phyloP scores from a whole-genome alignment of 2,888 invertebrate genomes.

The Hyppa rectilinea region DNA sequence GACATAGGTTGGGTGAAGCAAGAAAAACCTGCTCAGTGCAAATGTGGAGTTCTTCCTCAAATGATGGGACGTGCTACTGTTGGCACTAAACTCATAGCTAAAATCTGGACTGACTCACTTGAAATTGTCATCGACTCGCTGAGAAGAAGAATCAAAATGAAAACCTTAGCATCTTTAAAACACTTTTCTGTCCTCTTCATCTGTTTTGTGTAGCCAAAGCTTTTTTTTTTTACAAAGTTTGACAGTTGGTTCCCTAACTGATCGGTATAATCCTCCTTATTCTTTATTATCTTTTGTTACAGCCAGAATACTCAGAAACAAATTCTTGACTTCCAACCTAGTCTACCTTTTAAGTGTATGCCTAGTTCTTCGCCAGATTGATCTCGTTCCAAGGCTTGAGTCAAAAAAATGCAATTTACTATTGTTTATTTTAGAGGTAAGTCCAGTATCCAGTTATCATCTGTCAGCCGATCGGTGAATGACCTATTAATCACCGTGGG shows the following conservation, averaged over 20 bases:
- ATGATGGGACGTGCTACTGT: background rate
- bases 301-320: conserved; percentile 68
- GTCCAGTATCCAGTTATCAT: background rate
- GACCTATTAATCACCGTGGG: background rate
- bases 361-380: conserved; percentile 69
- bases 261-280: background rate
- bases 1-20: background rate
- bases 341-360: conserved; percentile 73
- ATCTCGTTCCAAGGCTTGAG: conserved; percentile 63
- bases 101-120: background rate
- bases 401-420: conserved; percentile 54
- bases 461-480: background rate
- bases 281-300: conserved; percentile 51
- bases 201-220: background rate
- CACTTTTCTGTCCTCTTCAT: background rate
- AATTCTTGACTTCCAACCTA: conserved; percentile 73
- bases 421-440: conserved; percentile 72
- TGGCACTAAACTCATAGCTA: background rate
- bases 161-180: background rate
- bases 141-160: background rate
- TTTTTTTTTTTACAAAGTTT: too few species aligned
- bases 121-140: background rate
- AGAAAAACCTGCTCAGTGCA: background rate
- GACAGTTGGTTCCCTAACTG: too few species aligned
- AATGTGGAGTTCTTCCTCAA: background rate